Base-by-base conservation (phyloP, 2,113 vertebrate species). In the Arothron firmamentum region DNA sequence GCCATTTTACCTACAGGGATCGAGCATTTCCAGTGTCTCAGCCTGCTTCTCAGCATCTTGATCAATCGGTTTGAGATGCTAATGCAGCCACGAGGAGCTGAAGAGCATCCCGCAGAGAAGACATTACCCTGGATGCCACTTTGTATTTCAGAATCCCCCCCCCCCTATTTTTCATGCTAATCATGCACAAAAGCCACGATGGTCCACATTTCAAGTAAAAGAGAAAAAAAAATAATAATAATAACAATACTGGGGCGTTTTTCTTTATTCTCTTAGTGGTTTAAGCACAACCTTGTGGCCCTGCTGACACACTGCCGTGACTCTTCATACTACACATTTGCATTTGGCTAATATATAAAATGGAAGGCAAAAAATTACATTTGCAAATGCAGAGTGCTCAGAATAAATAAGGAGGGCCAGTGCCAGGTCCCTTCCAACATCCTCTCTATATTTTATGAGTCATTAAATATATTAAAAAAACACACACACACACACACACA, bases 301-400 rank as follows among this genome's bases (percentile, higher is more conserved):
- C 34, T 38, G 34, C 34, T 38, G 34, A 38, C 9, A 12, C 11
- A 12, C 34, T 38, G 34, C 34, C 34, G 11, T 38, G 34, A 12
- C 34, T 38, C 34, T 12, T 9, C 34, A 31, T 31, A 31, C 28
- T 31, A 31, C 28, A 62, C 47, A 59, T 65, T 62, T 77, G 62
- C 58, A 56, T 75, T 77, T 74, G 43, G 54, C 60, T 48, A 50
- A 46, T 68, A 63, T 69, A 64, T 72, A 52, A 72, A 78, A 52
- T 23, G 34, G 41, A 67, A 62, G 38, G 56, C 52, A 48, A 62
- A 47, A 74, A 76, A n/a, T 80, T 78, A 61, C 54, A 78, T 74
- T 64, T 72, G 55, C 56, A 80, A 68, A 76, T 63, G 69, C 69
- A 50, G 49, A 55, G 48, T 48, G 56, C 66, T 74, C 59, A 59